phyloP scores from a whole-genome alignment of 2,113 vertebrate species.

The Bettongia penicillata region DNA sequence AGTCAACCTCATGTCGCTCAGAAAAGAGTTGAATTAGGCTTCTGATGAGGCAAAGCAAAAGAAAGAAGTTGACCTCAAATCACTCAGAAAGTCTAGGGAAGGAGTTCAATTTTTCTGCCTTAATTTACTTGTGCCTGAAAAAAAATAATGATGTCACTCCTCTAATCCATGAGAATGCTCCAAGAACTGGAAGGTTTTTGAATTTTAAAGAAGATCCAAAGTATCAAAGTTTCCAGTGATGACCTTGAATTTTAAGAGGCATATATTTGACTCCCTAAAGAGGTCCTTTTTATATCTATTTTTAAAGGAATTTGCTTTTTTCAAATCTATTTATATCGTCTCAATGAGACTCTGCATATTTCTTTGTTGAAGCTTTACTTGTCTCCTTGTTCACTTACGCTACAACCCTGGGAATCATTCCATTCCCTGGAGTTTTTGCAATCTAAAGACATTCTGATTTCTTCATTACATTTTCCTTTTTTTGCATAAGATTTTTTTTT shows the following conservation, averaged over 20 bases:
- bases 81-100: neutral
- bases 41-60: neutral
- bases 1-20: no score
- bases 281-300: neutral
- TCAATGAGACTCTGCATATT: neutral
- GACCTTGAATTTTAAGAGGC: slow-evolving; percentile 7
- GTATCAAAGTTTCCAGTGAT: neutral
- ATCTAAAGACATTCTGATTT: slow-evolving; percentile 27
- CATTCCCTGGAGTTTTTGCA: slow-evolving; percentile 18
- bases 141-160: neutral
- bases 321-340: slow-evolving; percentile 4
- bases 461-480: slow-evolving; percentile 7
- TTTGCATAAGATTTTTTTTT: slow-evolving; percentile 8
- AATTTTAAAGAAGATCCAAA: slow-evolving; percentile 26
- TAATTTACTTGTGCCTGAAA: slow-evolving; percentile 12
- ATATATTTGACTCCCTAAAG: neutral
- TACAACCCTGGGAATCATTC: slow-evolving; percentile 21
- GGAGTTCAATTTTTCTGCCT: neutral
- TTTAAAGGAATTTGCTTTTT: slow-evolving; percentile 16
- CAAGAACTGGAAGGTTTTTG: neutral
- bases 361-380: slow-evolving; percentile 24
- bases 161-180: neutral
- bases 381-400: neutral
- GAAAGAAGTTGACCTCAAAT: slow-evolving; percentile 1
- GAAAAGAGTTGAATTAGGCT: neutral